Percentiles rank a stretch among this genome's conserved stretches.
Evolutionary conservation across 1,140 invertebrate species (phyloP).

Genomic region (Hycleus phaleratus): DNA sequence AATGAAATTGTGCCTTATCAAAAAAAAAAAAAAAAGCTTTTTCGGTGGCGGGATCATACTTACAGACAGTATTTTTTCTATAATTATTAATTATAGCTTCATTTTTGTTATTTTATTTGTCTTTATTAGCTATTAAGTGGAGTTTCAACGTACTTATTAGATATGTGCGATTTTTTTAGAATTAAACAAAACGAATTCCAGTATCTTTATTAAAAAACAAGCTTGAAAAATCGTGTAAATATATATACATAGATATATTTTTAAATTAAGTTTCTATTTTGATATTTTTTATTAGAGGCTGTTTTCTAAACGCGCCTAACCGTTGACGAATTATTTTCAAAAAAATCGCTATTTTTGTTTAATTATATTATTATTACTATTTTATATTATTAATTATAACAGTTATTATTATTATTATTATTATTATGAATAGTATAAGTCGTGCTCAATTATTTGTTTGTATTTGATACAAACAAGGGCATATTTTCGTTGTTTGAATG

Average conservation of each 20-base stretch:
- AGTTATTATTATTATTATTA: slow-evolving; percentile 17
- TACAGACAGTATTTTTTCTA: slow-evolving; percentile 32
- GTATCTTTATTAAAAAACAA: background rate
- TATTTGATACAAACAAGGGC: background rate
- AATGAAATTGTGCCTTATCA: slow-evolving; percentile 39
- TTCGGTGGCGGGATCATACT: slow-evolving; percentile 34
- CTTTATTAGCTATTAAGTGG: slow-evolving; percentile 34
- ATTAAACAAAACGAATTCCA: background rate
- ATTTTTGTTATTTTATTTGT: slow-evolving; percentile 18
- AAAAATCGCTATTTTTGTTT: slow-evolving; percentile 12
- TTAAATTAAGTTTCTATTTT: slow-evolving; percentile 30
- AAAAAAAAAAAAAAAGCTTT: slow-evolving; percentile 20
- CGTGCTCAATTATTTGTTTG: background rate
- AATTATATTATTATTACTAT: slow-evolving; percentile 16
- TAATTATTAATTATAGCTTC: slow-evolving; percentile 1
- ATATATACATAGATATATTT: slow-evolving; percentile 16
- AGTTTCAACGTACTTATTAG: slow-evolving; percentile 35
- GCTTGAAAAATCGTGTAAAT: slow-evolving; percentile 5
- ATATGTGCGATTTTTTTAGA: slow-evolving; percentile 9
- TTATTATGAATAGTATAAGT: slow-evolving; percentile 1
- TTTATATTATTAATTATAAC: slow-evolving; percentile 20
- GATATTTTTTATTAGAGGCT: slow-evolving; percentile 27
- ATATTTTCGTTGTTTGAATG: background rate
- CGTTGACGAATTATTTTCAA: slow-evolving; percentile 15
- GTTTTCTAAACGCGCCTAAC: slow-evolving; percentile 7